These are phyloP conservation scores for Dicycla oo DNA, from an alignment of 2,888 invertebrate genomes.

Conservation along the genomic window DNA sequence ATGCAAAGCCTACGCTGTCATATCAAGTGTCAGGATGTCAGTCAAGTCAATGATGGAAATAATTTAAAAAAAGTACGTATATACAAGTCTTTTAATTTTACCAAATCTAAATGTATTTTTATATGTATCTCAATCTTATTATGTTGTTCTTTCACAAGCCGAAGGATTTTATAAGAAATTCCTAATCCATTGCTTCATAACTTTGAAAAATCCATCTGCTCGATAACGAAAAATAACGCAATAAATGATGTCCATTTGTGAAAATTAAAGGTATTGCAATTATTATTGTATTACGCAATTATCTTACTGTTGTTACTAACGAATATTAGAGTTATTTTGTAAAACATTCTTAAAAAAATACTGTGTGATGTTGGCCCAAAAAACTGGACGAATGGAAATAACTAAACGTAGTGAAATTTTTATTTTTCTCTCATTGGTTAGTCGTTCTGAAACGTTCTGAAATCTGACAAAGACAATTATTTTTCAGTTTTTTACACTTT, in stretches of 20 bases:
- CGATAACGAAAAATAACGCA: background rate
- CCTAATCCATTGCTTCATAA: background rate
- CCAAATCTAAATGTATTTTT: slow-evolving; percentile 25
- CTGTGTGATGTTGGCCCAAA: background rate
- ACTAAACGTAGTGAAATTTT: slow-evolving; percentile 22
- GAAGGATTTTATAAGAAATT: no score
- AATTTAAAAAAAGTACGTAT: background rate
- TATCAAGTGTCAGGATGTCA: slow-evolving; percentile 47
- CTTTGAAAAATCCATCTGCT: background rate
- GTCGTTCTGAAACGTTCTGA: slow-evolving; percentile 36
- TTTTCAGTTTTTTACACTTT: background rate
- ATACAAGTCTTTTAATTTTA: no score
- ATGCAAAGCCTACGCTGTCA: slow-evolving; percentile 54
- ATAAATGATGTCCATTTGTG: background rate
- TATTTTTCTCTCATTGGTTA: background rate
- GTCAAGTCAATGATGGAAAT: slow-evolving; percentile 25
- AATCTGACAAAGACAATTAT: background rate
- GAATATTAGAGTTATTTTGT: background rate
- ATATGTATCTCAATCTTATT: no score
- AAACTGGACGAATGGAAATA: background rate
- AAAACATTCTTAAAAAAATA: background rate
- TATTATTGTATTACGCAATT: no score
- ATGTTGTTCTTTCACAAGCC: no score
- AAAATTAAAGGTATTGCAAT: background rate
- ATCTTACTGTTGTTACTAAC: background rate